Conservation (phyloP, 2,797 vertebrate genomes). For the Ctenochaetus hawaiiensis region DNA sequence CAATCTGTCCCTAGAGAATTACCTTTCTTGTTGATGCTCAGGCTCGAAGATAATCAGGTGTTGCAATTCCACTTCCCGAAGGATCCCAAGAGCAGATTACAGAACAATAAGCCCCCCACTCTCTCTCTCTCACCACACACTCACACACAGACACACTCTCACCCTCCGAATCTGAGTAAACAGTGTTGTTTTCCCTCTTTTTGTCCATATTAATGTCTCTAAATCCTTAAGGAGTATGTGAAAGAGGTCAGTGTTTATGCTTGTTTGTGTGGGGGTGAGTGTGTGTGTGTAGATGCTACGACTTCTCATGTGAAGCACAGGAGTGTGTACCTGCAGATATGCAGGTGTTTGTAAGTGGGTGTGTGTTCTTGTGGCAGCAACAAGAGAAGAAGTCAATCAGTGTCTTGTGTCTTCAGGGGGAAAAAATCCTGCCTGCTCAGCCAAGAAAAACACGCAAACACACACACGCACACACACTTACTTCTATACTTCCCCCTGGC, state of each 20-base stretch:
- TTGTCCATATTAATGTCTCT: conserved; percentile 44
- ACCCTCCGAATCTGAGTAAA: conserved; percentile 34
- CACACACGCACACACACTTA: conserved; percentile 2
- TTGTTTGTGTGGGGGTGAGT: conserved; percentile 8
- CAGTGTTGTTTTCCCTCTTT: conserved; percentile 35
- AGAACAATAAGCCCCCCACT: conserved; percentile 50
- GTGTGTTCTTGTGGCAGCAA: conserved; percentile 33
- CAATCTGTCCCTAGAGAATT: conserved; percentile 64
- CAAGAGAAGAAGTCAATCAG: conserved; percentile 40
- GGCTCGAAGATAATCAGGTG: conserved; percentile 71
- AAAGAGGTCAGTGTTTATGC: conserved; percentile 16
- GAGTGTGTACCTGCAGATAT: conserved; percentile 19
- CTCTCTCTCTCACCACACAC: conserved; percentile 5
- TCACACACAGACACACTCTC: conserved; percentile 12
- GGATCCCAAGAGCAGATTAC: conserved; percentile 61
- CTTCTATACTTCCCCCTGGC: conserved; percentile 28
- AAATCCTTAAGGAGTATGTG: conserved; percentile 19
- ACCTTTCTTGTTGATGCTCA: conserved; percentile 55
- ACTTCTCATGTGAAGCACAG: conserved; percentile 5
- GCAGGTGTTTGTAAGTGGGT: background rate
- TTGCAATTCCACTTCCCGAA: conserved; percentile 65
- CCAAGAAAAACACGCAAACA: conserved; percentile 19
- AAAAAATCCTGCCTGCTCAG: conserved; percentile 46
- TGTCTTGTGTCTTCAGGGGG: conserved; percentile 45
- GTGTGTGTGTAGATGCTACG: background rate